Evolutionary conservation across 2,888 invertebrate species (phyloP).

Genomic region (Agrochola macilenta): DNA sequence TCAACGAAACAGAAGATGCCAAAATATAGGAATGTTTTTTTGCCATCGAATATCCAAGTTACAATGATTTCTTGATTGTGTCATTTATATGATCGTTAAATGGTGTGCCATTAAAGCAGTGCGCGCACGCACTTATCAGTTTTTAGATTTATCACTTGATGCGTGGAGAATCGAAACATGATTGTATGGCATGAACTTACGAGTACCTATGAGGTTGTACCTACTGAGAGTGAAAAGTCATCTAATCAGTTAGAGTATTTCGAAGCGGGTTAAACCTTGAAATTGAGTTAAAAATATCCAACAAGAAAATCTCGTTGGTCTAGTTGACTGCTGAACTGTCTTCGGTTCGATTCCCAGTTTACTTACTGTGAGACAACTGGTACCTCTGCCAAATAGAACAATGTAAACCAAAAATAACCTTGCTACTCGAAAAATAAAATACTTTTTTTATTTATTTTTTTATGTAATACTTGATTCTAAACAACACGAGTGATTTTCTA

Average conservation of each 20-base stretch:
- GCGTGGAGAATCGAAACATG: constrained; percentile 10
- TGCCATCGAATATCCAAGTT: not conserved
- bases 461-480: not conserved
- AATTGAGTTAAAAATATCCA: not conserved
- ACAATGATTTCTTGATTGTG: not conserved
- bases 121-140: not conserved
- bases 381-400: not conserved
- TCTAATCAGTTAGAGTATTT: not conserved
- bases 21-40: not conserved
- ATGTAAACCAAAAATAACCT: not conserved
- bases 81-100: not conserved
- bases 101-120: no score
- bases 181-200: constrained; percentile 10
- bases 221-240: not conserved
- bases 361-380: not conserved
- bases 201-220: not conserved
- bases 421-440: not conserved
- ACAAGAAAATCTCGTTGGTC: no score
- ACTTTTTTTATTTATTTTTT: no score
- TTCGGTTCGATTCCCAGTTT: not conserved
- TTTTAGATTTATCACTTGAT: not conserved
- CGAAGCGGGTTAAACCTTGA: not conserved
- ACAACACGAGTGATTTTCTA: not conserved
- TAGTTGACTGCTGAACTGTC: not conserved
- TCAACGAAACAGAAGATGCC: not conserved